Base-by-base conservation (phyloP, 2,888 invertebrate genomes). In the Nymphalis polychloros region DNA sequence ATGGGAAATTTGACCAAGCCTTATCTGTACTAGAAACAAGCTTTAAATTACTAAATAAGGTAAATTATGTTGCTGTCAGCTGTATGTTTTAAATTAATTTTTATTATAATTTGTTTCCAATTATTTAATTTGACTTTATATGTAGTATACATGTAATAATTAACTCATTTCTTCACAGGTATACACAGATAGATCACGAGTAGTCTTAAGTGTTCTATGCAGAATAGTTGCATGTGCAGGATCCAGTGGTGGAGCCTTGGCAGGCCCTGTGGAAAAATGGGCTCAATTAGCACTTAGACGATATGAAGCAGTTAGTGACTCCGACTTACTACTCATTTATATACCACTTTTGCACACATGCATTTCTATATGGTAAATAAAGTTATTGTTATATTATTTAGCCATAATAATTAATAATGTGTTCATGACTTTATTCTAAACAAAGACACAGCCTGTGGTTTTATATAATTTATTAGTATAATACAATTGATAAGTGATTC, bases 221-320 rank as follows among this genome's bases (percentile, higher is more conserved):
- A 94, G 96, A 48, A 89, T 96, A 20, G 94, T 96, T n/a, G 95
- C 94, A 0, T 94, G 94, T 72, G 93, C 92, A 0, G 86, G 80
- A 0, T 81, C 86, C 74, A 77, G 94, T 88, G 75, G 92, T 82
- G 88, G 89, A 0, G 92, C 93, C 2, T 90, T 94, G 0, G 93
- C 94, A 41, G 93, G 93, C 0, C 93, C 94, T 0, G 94, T 94
- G 2, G 94, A 95, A 76, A 93, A 94, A 70, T 96, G 95, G 95
- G 95, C 95, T 0, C 94, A 94, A 70, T 86, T 96, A 7, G 95
- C 96, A 0, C 83, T 96, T n/a, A 93, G 93, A 77, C 92, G 96
- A 63, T 96, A 94, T 75, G 95, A 96, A 73, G 95, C 94, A 2
- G 94, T 96, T 73, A 95, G 95, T 78, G 96, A 96, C 82, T 94